Base-by-base conservation (phyloP, 2,888 invertebrate species). In the Brenthis daphne region DNA sequence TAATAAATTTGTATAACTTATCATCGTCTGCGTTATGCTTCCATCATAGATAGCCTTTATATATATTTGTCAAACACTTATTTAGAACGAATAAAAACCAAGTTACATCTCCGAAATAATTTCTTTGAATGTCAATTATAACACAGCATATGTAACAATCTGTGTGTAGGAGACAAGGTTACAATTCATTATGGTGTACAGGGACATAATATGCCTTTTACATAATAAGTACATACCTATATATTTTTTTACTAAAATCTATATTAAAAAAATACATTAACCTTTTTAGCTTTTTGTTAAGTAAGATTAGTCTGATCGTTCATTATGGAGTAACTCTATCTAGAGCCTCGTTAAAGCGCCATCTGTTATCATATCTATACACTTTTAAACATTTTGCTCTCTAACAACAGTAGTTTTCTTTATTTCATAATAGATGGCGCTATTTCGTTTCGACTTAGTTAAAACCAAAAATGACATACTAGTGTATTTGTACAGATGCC, bases 81-180 rank as follows among this genome's bases (percentile, higher is more conserved):
- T 13, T 47, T 47, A 16, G 20, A 6, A 2, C 16, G 24, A 24
- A n/a, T 20, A 29, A n/a, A 48, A 58, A 58, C 13, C 24, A 29
- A 54, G 1, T 56, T 33, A n/a, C 1, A 57, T 1, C 29, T n/a
- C 29, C n/a, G 48, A 58, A 48, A 13, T 48, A 48, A 29, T 29
- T 3, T n/a, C 58, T 50, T 60, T 60, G 48, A 58, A 58, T 48
- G 47, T 48, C n/a, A 58, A 58, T 16, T 16, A 0, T 48, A 58
- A 58, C 29, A 50, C 24, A 29, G 2, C 14, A 29, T 48, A 50
- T 50, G 8, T 50, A 48, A 50, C 2, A 43, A 8, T 8, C 8
- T 29, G 48, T 29, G 11, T 60, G n/a, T 60, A 48, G 58, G 48
- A 50, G 11, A 60, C 58, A 60, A 60, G 29, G 29, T 29, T 60